phyloP scores from a whole-genome alignment of 2,797 vertebrate genomes.

The Saxicola maurus region DNA sequence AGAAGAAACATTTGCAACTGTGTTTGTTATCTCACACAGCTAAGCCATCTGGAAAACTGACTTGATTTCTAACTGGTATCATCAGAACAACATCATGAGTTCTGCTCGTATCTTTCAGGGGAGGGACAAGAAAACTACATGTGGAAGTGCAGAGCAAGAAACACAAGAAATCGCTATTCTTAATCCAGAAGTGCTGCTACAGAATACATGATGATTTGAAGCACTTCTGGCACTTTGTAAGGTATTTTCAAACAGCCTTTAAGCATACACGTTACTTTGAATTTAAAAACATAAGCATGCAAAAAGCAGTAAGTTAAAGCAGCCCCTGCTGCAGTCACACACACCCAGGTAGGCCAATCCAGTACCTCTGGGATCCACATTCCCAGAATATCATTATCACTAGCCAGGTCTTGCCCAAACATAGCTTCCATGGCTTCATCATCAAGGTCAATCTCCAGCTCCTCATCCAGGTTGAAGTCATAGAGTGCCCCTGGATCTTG shows the following conservation, averaged over 20 bases:
- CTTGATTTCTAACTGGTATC: neutral
- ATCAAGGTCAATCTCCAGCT: constrained; percentile 96
- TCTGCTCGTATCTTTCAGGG: neutral
- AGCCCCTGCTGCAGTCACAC: constrained; percentile 88
- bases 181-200: neutral
- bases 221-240: neutral
- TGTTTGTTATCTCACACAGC: neutral
- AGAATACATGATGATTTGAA: neutral
- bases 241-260: neutral
- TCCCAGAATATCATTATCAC: constrained; percentile 99
- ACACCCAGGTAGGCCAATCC: constrained; percentile 99
- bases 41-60: neutral
- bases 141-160: neutral
- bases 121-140: neutral
- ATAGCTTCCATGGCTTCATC: constrained; percentile 99
- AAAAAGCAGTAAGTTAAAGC: constrained; percentile 73
- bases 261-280: constrained; percentile 12
- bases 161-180: neutral
- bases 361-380: constrained; percentile 99
- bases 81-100: neutral
- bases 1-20: neutral
- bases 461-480: constrained; percentile 97
- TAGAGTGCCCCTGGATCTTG: constrained; percentile 89
- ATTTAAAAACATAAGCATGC: constrained; percentile 10
- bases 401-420: constrained; percentile 95